Evolutionary conservation across 2,888 invertebrate species (phyloP).

Genomic region (Tigriopus californicus): DNA sequence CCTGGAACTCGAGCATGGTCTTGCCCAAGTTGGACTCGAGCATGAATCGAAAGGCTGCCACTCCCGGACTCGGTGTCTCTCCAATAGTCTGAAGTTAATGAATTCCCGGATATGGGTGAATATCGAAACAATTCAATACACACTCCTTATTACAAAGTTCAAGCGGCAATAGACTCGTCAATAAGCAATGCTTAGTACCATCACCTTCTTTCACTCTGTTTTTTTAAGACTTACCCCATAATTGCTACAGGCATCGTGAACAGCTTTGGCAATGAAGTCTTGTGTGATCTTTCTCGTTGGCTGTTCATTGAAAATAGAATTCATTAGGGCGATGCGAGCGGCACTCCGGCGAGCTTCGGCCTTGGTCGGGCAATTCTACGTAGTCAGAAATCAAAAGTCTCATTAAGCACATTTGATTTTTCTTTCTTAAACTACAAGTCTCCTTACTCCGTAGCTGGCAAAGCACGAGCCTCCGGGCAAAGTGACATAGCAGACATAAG

Average conservation of each 20-base stretch:
- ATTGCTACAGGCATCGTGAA: slow-evolving; percentile 47
- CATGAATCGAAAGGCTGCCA: slow-evolving; percentile 45
- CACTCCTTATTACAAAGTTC: no score
- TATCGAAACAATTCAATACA: no score
- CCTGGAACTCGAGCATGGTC: slow-evolving; percentile 89
- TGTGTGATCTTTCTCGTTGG: slow-evolving; percentile 78
- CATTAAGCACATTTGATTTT: background rate
- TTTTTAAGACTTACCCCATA: background rate
- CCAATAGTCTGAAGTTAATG: background rate
- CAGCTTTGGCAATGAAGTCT: slow-evolving; percentile 82
- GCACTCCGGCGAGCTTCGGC: slow-evolving; percentile 83
- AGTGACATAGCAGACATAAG: slow-evolving; percentile 85
- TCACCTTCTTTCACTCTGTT: no score
- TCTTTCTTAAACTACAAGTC: background rate
- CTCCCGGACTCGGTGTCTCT: slow-evolving; percentile 33
- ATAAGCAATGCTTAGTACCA: no score
- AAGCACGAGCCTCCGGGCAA: slow-evolving; percentile 88
- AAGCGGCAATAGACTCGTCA: no score
- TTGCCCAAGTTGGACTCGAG: slow-evolving; percentile 44
- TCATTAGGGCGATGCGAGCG: slow-evolving; percentile 88
- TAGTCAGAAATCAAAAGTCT: slow-evolving; percentile 6
- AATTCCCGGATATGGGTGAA: no score
- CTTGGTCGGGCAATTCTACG: slow-evolving; percentile 75
- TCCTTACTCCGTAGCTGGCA: slow-evolving; percentile 68
- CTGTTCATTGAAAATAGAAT: slow-evolving; percentile 89